Percentiles rank a stretch among this genome's conserved stretches.
Evolutionary conservation across 2,113 vertebrate species (phyloP).

Genomic region (Tympanuchus pallidicinctus): DNA sequence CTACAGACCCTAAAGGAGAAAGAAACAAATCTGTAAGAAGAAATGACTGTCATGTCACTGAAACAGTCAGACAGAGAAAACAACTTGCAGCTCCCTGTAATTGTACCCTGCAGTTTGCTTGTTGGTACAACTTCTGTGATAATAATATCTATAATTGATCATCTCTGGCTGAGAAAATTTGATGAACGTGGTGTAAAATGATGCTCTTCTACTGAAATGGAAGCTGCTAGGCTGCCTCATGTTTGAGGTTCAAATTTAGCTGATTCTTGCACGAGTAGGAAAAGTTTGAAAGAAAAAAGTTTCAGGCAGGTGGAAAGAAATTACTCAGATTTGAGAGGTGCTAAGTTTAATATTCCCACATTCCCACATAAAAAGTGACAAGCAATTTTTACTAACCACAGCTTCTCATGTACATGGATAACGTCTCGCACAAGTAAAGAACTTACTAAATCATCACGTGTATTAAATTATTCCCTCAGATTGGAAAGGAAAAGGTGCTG

Average conservation of each 20-base stretch:
- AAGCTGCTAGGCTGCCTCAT: background rate
- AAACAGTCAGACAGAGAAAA: background rate
- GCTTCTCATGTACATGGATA: no score
- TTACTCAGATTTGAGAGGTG: background rate
- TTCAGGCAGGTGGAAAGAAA: background rate
- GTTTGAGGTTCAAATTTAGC: background rate
- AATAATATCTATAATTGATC: background rate
- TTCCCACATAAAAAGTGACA: background rate
- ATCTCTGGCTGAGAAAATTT: background rate
- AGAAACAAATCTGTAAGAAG: background rate
- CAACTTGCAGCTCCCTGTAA: background rate
- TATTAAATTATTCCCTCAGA: background rate
- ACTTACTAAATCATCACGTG: background rate
- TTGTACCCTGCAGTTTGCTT: background rate
- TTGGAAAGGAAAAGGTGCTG: background rate
- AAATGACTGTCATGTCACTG: background rate
- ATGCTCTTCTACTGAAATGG: background rate
- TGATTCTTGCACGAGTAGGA: background rate
- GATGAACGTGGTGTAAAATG: background rate
- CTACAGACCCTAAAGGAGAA: background rate
- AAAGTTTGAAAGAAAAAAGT: fast-evolving
- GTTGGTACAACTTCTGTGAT: background rate
- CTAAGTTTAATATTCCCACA: background rate
- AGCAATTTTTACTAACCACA: background rate
- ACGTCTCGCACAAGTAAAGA: background rate